A percentile compares a stretch with the other conserved stretches of the same genome.
Evolutionary conservation across 2,113 vertebrate genomes (phyloP).

Genomic region (Tautogolabrus adspersus): DNA sequence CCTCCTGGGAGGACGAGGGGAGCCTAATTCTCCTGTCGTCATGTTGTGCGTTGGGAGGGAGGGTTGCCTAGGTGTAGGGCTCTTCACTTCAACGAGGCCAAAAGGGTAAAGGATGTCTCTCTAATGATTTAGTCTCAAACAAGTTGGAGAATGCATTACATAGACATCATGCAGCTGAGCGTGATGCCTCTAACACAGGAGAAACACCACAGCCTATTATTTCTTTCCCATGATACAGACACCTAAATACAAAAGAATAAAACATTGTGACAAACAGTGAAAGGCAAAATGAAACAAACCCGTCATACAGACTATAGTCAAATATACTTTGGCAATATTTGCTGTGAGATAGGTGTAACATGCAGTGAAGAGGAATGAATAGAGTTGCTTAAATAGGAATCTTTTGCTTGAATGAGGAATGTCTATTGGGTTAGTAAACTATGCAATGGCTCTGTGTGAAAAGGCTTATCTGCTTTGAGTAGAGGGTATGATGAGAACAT

Average conservation of each 20-base stretch:
- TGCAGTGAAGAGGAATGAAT: conserved; percentile 66
- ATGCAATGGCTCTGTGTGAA: conserved; percentile 65
- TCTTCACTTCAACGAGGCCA: conserved; percentile 83
- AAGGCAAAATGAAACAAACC: conserved; percentile 42
- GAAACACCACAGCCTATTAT: conserved; percentile 65
- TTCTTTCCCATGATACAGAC: conserved; percentile 43
- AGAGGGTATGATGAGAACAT: conserved; percentile 68
- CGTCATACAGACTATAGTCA: conserved; percentile 37
- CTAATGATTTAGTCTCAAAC: conserved; percentile 81
- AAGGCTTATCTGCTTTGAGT: conserved; percentile 65
- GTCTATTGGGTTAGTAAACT: conserved; percentile 66
- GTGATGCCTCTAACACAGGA: conserved; percentile 61
- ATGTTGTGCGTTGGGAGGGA: conserved; percentile 70
- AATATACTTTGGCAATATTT: conserved; percentile 51
- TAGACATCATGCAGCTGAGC: conserved; percentile 69
- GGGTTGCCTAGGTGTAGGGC: conserved; percentile 78
- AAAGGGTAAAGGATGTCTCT: conserved; percentile 83
- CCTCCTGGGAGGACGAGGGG: conserved; percentile 80
- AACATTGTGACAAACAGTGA: conserved; percentile 47
- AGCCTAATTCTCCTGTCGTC: conserved; percentile 80
- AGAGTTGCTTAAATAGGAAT: conserved; percentile 72
- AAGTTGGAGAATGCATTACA: conserved; percentile 82
- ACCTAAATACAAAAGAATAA: conserved; percentile 57
- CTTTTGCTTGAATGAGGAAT: conserved; percentile 69
- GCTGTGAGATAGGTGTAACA: conserved; percentile 52